phyloP scores from a whole-genome alignment of 2,113 vertebrate species.

The Colinus virginianus region DNA sequence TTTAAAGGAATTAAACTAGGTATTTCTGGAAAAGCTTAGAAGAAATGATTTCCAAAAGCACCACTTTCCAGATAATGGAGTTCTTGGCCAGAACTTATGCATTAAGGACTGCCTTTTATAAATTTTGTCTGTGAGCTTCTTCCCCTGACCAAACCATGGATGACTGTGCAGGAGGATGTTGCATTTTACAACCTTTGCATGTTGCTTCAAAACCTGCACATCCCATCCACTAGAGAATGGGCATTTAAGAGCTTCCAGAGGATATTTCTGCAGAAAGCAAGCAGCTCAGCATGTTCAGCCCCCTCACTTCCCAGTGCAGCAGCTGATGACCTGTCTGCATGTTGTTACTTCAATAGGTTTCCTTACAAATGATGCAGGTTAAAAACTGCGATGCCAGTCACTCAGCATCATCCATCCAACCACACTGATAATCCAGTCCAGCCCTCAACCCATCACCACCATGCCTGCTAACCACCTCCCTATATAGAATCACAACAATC shows the following conservation, averaged over 20 bases:
- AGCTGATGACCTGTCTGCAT: neutral
- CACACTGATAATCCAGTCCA: too few relatives aligned
- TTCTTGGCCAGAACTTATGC: neutral
- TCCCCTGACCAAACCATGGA: neutral
- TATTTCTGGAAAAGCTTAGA: slow-evolving; percentile 18
- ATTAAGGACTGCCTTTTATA: neutral
- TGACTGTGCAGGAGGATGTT: neutral
- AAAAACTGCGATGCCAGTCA: neutral
- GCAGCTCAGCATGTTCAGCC: neutral
- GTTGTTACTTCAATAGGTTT: neutral
- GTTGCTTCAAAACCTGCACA: neutral
- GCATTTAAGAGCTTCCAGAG: neutral
- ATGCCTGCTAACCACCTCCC: too few relatives aligned
- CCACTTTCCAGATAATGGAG: neutral
- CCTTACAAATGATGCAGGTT: neutral
- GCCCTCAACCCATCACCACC: too few relatives aligned
- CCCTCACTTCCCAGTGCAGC: neutral
- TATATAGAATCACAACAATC: too few relatives aligned
- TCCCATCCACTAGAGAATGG: neutral
- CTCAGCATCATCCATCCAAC: neutral
- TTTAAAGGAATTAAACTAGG: slow-evolving; percentile 13
- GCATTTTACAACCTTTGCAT: neutral
- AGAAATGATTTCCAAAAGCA: neutral
- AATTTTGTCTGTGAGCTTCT: neutral
- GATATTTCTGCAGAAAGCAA: neutral